Base-by-base conservation (phyloP, 2,113 vertebrate genomes). In the Lanius collurio region DNA sequence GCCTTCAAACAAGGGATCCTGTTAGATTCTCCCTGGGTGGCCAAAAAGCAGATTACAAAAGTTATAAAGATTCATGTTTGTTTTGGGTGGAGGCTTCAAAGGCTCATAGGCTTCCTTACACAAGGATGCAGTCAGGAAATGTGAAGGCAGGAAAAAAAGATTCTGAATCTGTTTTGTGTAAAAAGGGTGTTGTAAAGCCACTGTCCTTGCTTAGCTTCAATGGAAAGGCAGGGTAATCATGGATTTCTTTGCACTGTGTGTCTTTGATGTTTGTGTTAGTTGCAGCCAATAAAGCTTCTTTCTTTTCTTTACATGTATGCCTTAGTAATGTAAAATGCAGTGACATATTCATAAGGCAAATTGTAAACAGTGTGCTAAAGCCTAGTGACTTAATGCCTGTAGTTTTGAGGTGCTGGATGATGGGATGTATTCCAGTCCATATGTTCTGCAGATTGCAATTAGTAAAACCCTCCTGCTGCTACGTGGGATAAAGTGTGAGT, bases 51-150 rank as follows among this genome's bases (percentile, higher is more conserved):
- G 90, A 90, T 83, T 93, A 76, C 37, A 85, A 91, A 92, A 89
- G 89, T 97, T 97, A 93, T 68, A 96, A 97, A 97, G 96, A 91
- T 93, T 96, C 91, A 44, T 98, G 97, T 98, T 98, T 98, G 95
- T 96, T 98, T 98, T 98, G 97, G 94, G 92, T 87, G 76, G 92
- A 96, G 73, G 83, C 97, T 98, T 98, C 98, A 98, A 98, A 98
- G 97, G 64, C 94, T 96, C 17, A 7, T 65, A 90, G 68, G 83
- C 96, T 97, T 96, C 82, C 89, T 95, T 96, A 83, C 88, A 95
- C 87, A 97, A 96, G 83, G 96, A 97, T 97, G 90, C 83, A 94
- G 92, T 94, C 90, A 96, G 97, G 97, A 98, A 98, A 97, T 79
- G 64, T 75, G 62, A 86, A 80, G 79, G 75, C 71, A 94, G 41